phyloP scores from a whole-genome alignment of 2,888 invertebrate species.

The Atethmia centrago region DNA sequence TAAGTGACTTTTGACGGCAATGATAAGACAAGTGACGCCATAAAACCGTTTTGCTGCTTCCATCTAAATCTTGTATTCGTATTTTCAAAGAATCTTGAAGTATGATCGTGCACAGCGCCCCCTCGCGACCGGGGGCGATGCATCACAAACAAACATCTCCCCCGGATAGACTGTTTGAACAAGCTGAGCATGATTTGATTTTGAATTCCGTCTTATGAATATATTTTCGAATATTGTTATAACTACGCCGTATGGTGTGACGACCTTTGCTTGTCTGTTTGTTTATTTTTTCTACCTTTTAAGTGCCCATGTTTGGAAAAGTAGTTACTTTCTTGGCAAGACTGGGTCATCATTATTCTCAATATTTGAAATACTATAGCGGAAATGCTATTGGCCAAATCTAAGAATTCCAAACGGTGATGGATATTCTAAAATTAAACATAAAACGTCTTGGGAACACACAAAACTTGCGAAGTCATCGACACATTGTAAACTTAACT shows the following conservation, averaged over 20 bases:
- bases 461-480: constrained; percentile 28
- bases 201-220: constrained; percentile 58
- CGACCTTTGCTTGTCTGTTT: constrained; percentile 28
- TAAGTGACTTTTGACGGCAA: constrained; percentile 13
- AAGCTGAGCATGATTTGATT: constrained; percentile 67
- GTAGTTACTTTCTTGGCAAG: neutral
- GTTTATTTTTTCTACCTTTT: neutral
- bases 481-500: constrained; percentile 12
- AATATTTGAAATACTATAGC: constrained; percentile 10
- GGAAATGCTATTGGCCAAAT: neutral
- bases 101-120: constrained; percentile 51
- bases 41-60: neutral
- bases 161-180: constrained; percentile 67
- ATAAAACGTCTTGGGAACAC: constrained; percentile 6
- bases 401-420: neutral
- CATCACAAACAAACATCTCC: constrained; percentile 79
- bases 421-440: constrained; percentile 21
- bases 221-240: constrained; percentile 62
- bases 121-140: constrained; percentile 76
- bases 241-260: constrained; percentile 48
- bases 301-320: neutral
- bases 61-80: constrained; percentile 16
- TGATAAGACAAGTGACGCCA: constrained; percentile 18
- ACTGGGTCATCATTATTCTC: constrained; percentile 15
- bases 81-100: constrained; percentile 42